A percentile compares a stretch with the other conserved stretches of the same genome.
These are phyloP conservation scores for Amblyopsis rosae DNA, from an alignment of 2,113 vertebrate genomes.

Conservation along the genomic window DNA sequence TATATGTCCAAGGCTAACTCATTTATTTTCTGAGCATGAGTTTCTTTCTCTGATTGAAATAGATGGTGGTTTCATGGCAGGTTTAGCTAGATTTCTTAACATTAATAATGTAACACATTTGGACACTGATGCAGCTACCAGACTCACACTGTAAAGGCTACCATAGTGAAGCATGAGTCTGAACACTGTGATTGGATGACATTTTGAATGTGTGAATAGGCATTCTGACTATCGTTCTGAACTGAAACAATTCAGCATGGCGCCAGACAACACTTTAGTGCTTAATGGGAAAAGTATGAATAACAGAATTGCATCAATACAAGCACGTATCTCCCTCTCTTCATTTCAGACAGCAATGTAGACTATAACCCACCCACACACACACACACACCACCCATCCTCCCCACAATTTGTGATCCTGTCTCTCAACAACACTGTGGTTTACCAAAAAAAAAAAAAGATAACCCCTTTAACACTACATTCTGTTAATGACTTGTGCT, in stretches of 20 bases:
- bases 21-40: no score
- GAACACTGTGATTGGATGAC: constrained; percentile 55
- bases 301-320: constrained; percentile 28
- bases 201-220: constrained; percentile 66
- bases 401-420: constrained; percentile 4
- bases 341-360: neutral
- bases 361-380: constrained; percentile 13
- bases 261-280: constrained; percentile 19
- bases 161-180: constrained; percentile 42
- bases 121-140: constrained; percentile 62
- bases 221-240: constrained; percentile 49
- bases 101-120: constrained; percentile 37
- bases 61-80: constrained; percentile 20
- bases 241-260: constrained; percentile 50
- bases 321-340: constrained; percentile 20
- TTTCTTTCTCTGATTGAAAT: neutral
- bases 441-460: neutral
- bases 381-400: constrained; percentile 9
- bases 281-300: constrained; percentile 7
- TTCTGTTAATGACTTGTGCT: neutral
- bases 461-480: neutral
- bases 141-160: constrained; percentile 19
- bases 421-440: neutral
- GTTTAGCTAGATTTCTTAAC: constrained; percentile 31
- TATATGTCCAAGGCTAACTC: no score